These are phyloP conservation scores for Labrus mixtus DNA, from an alignment of 2,113 vertebrate genomes.

Conservation along the genomic window DNA sequence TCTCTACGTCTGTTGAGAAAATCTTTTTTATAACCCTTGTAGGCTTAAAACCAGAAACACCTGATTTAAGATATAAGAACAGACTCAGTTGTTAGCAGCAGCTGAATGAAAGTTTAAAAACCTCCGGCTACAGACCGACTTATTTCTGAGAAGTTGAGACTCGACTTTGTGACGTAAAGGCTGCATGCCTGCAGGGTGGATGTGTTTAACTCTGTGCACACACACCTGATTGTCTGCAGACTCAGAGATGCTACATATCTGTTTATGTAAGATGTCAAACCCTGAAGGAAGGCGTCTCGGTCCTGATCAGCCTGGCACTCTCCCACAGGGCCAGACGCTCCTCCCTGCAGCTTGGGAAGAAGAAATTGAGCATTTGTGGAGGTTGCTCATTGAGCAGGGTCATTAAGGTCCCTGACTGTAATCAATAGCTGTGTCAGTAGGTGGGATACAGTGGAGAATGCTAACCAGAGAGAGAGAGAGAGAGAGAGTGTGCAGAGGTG, in stretches of 20 bases:
- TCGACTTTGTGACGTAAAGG: too few relatives aligned
- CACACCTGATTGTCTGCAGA: too few relatives aligned
- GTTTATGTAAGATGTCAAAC: neutral
- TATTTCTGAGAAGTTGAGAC: too few relatives aligned
- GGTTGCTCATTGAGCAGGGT: constrained; percentile 48
- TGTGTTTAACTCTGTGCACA: too few relatives aligned
- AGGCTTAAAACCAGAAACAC: too few relatives aligned
- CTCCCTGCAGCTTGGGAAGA: neutral
- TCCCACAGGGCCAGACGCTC: constrained; percentile 18
- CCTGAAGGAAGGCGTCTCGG: neutral
- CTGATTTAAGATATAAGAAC: too few relatives aligned
- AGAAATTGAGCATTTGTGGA: constrained; percentile 48
- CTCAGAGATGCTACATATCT: neutral
- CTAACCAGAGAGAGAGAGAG: constrained; percentile 38
- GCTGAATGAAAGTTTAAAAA: too few relatives aligned
- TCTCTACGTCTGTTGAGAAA: too few relatives aligned
- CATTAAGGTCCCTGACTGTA: constrained; percentile 57
- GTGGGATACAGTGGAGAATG: constrained; percentile 50
- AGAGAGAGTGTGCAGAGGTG: constrained; percentile 31
- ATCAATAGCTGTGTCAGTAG: constrained; percentile 59
- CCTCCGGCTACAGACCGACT: too few relatives aligned
- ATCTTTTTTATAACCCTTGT: too few relatives aligned
- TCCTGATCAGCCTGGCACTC: constrained; percentile 21
- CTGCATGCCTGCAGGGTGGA: too few relatives aligned
- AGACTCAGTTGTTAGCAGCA: too few relatives aligned